These are phyloP conservation scores for Cardiocondyla obscurior DNA, from an alignment of 1,140 invertebrate genomes.

Conservation along the genomic window DNA sequence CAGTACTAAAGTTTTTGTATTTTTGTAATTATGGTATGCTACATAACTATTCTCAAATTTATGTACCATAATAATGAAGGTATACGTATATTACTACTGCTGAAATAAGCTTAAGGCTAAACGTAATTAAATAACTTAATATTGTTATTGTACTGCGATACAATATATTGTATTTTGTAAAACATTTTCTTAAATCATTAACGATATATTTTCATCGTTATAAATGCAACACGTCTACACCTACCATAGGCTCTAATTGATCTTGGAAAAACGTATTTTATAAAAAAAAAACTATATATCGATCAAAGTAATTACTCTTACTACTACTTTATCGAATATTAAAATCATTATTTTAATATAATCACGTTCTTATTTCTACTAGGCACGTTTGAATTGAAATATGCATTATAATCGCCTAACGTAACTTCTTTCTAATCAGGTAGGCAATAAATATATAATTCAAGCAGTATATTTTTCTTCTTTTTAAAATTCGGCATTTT, in stretches of 20 bases:
- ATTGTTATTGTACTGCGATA: background rate
- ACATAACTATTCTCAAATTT: no score
- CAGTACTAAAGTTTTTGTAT: conserved; percentile 3
- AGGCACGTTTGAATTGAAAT: conserved; percentile 18
- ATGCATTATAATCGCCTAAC: background rate
- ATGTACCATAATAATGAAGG: no score
- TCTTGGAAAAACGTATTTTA: background rate
- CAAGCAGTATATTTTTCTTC: background rate
- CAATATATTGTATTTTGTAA: background rate
- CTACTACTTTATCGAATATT: background rate
- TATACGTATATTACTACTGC: no score
- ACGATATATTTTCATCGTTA: background rate
- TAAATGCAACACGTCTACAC: background rate
- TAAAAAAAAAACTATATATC: background rate
- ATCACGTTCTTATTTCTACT: background rate
- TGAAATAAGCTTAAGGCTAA: background rate
- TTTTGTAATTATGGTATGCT: conserved; percentile 15
- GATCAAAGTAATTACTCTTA: background rate
- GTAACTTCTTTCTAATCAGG: background rate
- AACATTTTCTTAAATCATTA: background rate
- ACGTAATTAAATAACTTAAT: background rate
- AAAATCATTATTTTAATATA: background rate
- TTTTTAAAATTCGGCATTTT: background rate
- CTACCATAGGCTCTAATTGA: background rate
- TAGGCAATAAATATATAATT: background rate